Evolutionary conservation across 2,113 vertebrate species (phyloP), one percentile per base, ranked within the genome.

Genomic region (Saccopteryx bilineata): DNA sequence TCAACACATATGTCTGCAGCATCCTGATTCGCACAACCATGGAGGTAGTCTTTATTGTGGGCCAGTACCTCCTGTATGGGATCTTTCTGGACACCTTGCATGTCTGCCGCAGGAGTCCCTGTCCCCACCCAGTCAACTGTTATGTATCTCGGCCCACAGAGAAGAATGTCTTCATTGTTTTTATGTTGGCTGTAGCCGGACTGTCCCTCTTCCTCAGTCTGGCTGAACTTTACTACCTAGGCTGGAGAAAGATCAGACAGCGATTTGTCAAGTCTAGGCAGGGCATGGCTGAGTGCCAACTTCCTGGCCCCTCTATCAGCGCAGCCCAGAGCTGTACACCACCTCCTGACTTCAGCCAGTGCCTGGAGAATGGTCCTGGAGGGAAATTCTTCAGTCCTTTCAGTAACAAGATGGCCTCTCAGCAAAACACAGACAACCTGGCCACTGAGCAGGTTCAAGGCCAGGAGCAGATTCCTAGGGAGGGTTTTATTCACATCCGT

Each of bases 151-250:
- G 99, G 15, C 99, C 99, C 83, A 99, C 99, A 0, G 99, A 99
- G 98, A 99, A 99, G 98, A 99, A 99, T 0, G 99, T 99, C 74
- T 99, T 99, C 98, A 99, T 99, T 0, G 96, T 99, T 94, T 99
- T 99, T 95, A 99, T 99, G 99, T 97, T 99, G 97, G 99, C 98
- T 0, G 99, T 99, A 97, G 99, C 99, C 0, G 98, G 96, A 0
- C 98, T 99, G 84, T 99, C 99, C 3, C 98, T 99, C 0, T 98
- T 99, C 79, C 99, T 99, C 87, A 99, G 99, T 1, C 96, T 99
- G 87, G 96, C 99, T 0, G 99, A 99, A 97, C 97, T 99, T 39
- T 99, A 99, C 98, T 99, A 99, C 97, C 96, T 99, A 69, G 99
- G 98, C 93, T 99, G 99, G 99, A 99, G 99, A 98, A 99, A 99